Evolutionary conservation across 2,888 invertebrate species (phyloP).

Genomic region (Noctua comes): DNA sequence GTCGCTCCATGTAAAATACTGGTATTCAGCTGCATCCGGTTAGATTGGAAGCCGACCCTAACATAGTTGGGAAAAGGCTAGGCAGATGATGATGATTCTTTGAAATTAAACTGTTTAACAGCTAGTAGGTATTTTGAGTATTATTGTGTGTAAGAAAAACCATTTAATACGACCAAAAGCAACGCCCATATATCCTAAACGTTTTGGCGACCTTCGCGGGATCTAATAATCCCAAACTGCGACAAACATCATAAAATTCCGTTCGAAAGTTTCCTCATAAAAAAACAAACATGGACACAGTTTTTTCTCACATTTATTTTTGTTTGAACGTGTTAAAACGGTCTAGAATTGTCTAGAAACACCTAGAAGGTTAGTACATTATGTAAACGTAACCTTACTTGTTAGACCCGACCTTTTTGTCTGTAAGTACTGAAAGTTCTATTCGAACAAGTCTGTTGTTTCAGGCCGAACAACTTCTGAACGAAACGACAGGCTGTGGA

Average conservation of each 20-base stretch:
- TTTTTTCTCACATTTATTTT: conserved; percentile 18
- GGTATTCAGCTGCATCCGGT: no score
- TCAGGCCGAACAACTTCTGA: conserved; percentile 9
- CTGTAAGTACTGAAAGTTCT: conserved; percentile 14
- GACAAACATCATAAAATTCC: conserved; percentile 37
- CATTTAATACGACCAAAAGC: neutral
- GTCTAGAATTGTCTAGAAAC: conserved; percentile 10
- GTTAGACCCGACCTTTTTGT: conserved; percentile 33
- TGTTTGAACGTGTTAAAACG: conserved; percentile 24
- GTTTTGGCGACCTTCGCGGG: neutral
- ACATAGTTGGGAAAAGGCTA: no score
- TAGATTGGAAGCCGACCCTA: no score
- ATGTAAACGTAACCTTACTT: conserved; percentile 7
- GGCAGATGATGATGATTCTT: no score
- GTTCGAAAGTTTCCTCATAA: conserved; percentile 23
- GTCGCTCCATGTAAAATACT: no score
- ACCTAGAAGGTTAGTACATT: conserved; percentile 21
- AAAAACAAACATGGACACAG: conserved; percentile 8
- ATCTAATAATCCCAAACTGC: neutral
- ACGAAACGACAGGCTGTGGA: conserved; percentile 1
- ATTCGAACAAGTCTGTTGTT: conserved; percentile 12
- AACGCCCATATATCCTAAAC: neutral
- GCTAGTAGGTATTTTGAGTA: neutral
- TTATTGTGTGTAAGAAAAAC: neutral
- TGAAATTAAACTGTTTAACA: no score